Conservation (phyloP, 2,113 vertebrate species). For the Microcebus lehilahytsara region DNA sequence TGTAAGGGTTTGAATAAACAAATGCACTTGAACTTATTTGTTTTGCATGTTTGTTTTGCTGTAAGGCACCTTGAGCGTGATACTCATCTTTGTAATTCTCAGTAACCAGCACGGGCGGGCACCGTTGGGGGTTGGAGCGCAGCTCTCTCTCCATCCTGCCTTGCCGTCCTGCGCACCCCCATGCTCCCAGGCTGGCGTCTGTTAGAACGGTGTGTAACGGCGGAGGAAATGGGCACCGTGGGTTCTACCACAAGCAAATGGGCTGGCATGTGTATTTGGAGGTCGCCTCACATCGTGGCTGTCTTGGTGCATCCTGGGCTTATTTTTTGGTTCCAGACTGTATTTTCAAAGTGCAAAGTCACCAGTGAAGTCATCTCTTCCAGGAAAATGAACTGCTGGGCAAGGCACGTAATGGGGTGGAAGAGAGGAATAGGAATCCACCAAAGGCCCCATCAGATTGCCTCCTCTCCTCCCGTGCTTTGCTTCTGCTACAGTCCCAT, state of each 20-base stretch:
- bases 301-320: background rate
- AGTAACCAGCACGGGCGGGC: background rate
- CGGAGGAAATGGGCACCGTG: accelerated
- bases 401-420: background rate
- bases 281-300: background rate
- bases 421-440: background rate
- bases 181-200: background rate
- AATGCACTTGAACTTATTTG: background rate
- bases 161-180: background rate
- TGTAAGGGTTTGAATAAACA: background rate
- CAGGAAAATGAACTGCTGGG: background rate
- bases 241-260: background rate
- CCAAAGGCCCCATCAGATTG: background rate
- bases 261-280: background rate
- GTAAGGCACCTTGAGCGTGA: background rate
- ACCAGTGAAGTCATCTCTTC: background rate
- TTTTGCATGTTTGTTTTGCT: background rate
- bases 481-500: background rate
- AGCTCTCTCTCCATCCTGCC: background rate
- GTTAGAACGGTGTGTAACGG: background rate
- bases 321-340: background rate
- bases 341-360: background rate
- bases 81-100: background rate
- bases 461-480: background rate
- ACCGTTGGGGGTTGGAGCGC: too few species aligned